These are phyloP conservation scores for Apis laboriosa DNA, from an alignment of 1,140 invertebrate genomes.

Conservation along the genomic window DNA sequence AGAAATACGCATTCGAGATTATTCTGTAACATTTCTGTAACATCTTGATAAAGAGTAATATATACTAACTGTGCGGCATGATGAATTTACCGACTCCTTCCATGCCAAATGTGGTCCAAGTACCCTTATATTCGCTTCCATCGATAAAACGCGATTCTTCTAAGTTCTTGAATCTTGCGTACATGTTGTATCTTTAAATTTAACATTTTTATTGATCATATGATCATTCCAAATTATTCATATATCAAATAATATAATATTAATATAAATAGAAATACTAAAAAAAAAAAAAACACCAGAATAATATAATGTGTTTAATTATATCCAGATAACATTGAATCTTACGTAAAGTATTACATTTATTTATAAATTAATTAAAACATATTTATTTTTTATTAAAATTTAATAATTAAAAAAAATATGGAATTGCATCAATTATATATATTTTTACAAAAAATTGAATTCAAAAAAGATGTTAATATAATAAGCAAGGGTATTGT, in stretches of 20 bases:
- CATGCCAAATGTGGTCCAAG: conserved; percentile 82
- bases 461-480: neutral
- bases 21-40: neutral
- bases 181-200: neutral
- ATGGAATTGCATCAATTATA: neutral
- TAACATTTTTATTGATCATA: neutral
- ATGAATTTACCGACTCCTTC: conserved; percentile 80
- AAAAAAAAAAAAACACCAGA: neutral
- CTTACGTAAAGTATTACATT: neutral
- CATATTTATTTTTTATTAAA: no score
- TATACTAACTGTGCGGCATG: conserved; percentile 78
- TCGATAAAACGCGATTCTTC: conserved; percentile 73
- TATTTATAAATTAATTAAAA: no score
- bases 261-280: no score
- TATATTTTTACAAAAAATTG: neutral
- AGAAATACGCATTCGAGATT: conserved; percentile 8
- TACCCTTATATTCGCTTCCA: conserved; percentile 81
- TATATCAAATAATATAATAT: neutral
- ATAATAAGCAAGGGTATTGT: neutral
- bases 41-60: neutral
- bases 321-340: neutral
- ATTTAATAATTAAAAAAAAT: no score
- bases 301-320: neutral
- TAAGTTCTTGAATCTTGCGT: neutral
- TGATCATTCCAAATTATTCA: neutral